A percentile compares a stretch with the other conserved stretches of the same genome.
phyloP scores from a whole-genome alignment of 1,140 invertebrate species.

The Sycobia sp. region DNA sequence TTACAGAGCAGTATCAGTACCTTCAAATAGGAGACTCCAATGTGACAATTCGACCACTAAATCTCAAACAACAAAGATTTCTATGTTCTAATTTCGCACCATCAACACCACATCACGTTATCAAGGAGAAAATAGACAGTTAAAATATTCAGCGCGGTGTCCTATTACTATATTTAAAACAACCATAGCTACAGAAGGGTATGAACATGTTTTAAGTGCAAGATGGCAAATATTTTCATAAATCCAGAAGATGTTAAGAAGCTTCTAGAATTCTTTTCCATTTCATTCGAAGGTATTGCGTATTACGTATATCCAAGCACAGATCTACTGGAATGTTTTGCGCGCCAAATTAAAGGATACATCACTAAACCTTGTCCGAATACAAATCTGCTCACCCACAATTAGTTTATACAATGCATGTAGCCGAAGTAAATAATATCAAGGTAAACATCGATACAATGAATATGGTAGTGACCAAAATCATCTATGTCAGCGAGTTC shows the following conservation, averaged over 20 bases:
- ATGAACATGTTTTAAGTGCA: not conserved
- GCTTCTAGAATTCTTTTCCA: not conserved
- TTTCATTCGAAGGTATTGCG: not conserved
- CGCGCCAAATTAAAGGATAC: not conserved
- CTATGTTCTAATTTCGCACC: not conserved
- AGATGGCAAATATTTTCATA: not conserved
- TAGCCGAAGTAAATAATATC: too few species aligned
- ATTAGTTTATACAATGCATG: too few species aligned
- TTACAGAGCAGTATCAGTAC: not conserved
- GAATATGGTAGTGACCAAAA: too few species aligned
- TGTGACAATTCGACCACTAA: not conserved
- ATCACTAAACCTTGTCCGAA: not conserved
- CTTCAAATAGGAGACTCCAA: not conserved
- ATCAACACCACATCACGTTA: not conserved
- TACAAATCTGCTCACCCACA: too few species aligned
- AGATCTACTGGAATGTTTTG: not conserved
- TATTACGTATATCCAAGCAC: not conserved
- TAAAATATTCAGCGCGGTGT: not conserved
- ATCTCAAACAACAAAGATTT: not conserved
- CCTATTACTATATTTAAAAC: not conserved
- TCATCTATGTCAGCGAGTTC: too few species aligned
- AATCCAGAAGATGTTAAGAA: not conserved
- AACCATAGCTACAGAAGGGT: not conserved
- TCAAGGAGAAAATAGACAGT: not conserved
- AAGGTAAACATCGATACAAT: too few species aligned